These are phyloP conservation scores for Copsychus sechellarum DNA, from an alignment of 2,113 vertebrate genomes.

Conservation along the genomic window DNA sequence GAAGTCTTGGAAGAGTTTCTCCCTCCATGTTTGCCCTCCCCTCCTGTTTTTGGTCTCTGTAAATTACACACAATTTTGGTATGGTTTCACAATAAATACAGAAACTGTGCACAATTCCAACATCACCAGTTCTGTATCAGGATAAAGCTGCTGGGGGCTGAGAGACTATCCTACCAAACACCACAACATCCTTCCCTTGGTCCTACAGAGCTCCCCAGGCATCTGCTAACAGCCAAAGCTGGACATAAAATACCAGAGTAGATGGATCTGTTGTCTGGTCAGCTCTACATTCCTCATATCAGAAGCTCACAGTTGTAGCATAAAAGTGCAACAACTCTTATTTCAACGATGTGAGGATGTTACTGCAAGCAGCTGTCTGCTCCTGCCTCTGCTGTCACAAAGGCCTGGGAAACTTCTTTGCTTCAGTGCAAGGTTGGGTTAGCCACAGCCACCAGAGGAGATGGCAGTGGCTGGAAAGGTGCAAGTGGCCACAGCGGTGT, in stretches of 20 bases:
- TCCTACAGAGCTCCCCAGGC: neutral
- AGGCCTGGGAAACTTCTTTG: neutral
- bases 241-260: neutral
- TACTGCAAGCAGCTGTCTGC: neutral
- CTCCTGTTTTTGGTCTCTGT: neutral
- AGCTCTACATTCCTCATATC: neutral
- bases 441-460: neutral
- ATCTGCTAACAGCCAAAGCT: neutral
- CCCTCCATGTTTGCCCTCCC: neutral
- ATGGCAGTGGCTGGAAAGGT: neutral
- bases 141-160: neutral
- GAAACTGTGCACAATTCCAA: neutral
- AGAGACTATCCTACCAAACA: neutral
- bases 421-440: neutral
- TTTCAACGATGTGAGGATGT: neutral
- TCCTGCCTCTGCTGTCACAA: neutral
- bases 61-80: neutral
- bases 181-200: rapidly evolving
- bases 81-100: neutral
- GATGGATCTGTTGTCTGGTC: rapidly evolving
- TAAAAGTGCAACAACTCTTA: neutral
- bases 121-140: neutral
- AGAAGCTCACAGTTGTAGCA: neutral
- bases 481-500: neutral
- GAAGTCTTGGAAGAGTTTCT: neutral